phyloP scores from a whole-genome alignment of 2,797 vertebrate species.

The Bothrops alternatus region DNA sequence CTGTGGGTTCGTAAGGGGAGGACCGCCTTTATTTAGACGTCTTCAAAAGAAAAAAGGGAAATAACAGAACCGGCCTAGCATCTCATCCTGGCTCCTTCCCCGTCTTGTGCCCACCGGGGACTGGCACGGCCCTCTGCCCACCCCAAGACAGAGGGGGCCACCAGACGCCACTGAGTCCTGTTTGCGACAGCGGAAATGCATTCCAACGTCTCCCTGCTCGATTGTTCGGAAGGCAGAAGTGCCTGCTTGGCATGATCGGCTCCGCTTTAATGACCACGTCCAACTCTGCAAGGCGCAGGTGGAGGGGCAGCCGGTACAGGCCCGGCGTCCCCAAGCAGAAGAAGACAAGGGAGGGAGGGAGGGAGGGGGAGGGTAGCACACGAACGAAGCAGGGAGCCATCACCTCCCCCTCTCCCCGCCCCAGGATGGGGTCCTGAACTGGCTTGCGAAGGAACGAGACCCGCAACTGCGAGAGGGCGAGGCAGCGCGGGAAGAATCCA shows the following conservation, averaged over 20 bases:
- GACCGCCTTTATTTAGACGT: too few relatives aligned
- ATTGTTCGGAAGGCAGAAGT: fast-evolving
- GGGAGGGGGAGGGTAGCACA: neutral
- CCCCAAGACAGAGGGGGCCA: constrained; percentile 12
- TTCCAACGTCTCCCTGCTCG: neutral
- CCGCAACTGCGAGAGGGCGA: too few relatives aligned
- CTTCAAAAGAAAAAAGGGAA: too few relatives aligned
- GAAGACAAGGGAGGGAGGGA: neutral
- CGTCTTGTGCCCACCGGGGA: constrained; percentile 33
- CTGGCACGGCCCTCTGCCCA: constrained; percentile 36
- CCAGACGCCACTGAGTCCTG: neutral
- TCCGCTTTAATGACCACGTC: constrained; percentile 12
- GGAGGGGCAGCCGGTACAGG: neutral
- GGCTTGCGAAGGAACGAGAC: too few relatives aligned
- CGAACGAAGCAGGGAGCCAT: neutral
- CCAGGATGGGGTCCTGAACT: neutral
- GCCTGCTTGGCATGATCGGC: neutral
- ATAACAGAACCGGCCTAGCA: too few relatives aligned
- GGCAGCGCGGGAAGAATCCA: too few relatives aligned
- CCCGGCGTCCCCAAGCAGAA: neutral
- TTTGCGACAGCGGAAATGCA: constrained; percentile 34
- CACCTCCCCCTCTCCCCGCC: neutral
- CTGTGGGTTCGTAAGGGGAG: too few relatives aligned
- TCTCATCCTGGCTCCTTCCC: neutral
- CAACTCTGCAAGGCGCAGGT: neutral